Conservation (phyloP, 2,113 vertebrate species). For the Sander lucioperca region DNA sequence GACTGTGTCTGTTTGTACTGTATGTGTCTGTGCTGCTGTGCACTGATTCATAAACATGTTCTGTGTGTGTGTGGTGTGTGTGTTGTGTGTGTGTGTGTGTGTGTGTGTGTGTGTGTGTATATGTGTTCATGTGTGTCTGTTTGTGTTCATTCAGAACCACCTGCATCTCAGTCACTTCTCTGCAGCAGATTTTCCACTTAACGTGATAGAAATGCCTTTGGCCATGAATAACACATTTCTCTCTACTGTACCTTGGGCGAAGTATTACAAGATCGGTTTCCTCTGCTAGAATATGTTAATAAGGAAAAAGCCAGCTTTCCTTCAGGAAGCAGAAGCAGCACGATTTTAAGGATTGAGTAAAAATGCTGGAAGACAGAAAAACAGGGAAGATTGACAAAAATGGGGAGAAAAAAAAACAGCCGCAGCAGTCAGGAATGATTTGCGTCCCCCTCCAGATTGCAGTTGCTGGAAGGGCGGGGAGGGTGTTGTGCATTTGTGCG, state of each 20-base stretch:
- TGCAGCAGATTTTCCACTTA: slow-evolving; percentile 72
- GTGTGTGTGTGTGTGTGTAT: slow-evolving; percentile 30
- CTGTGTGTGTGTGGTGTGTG: too few species aligned
- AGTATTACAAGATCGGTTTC: slow-evolving; percentile 68
- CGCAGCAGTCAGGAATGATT: slow-evolving; percentile 69
- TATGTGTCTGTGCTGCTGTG: slow-evolving; percentile 32
- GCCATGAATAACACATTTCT: slow-evolving; percentile 76
- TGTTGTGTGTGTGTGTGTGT: not conserved
- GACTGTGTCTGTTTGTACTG: slow-evolving; percentile 45
- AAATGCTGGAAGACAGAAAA: slow-evolving; percentile 48
- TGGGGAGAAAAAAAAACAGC: slow-evolving; percentile 16
- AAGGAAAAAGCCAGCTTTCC: slow-evolving; percentile 26
- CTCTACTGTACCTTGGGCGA: slow-evolving; percentile 67
- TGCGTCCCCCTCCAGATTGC: slow-evolving; percentile 58
- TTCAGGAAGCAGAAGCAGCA: slow-evolving; percentile 41
- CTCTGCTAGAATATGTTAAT: slow-evolving; percentile 58
- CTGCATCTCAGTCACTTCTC: slow-evolving; percentile 70
- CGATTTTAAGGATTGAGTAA: slow-evolving; percentile 51
- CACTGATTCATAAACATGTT: slow-evolving; percentile 42
- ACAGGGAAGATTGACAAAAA: slow-evolving; percentile 43
- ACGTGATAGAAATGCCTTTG: slow-evolving; percentile 74
- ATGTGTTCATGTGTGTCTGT: not conserved
- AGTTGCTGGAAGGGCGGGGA: slow-evolving; percentile 24
- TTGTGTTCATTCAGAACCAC: slow-evolving; percentile 65
- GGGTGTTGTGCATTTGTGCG: too few species aligned